Base-by-base conservation (phyloP, 2,888 invertebrate genomes). In the Halictus ligatus region DNA sequence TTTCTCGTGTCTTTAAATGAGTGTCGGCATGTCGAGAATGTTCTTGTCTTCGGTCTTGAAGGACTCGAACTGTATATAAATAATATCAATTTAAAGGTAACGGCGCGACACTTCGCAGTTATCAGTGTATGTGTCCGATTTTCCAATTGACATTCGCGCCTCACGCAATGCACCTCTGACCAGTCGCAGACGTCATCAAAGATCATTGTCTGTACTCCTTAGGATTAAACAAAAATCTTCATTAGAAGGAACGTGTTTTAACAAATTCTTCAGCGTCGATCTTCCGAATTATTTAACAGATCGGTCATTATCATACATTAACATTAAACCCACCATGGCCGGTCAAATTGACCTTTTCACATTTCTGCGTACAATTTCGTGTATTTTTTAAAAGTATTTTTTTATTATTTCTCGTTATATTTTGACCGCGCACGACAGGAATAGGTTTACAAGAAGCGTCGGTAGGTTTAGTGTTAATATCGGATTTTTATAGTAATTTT, bases 111-210 rank as follows among this genome's bases (percentile, higher is more conserved):
- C 82, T 81, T 86, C 67, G 75, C 86, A 80, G 88, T 90, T 89
- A 79, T 88, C 89, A 91, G 89, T 91, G 88, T 93, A 92, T 92
- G 92, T 91, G 92, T 91, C 91, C 93, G 92, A 94, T 94, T 94
- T 94, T 94, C 92, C 93, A 93, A 93, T 94, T 94, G 92, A 93
- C 92, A 94, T 93, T 93, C 92, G 91, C 87, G 80, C 67, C 75
- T 87, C 81, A 76, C 88, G 74, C 60, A 58, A 86, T 81, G 54
- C 80, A n/a, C 54, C 73, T 80, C 64, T 54, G 78, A 72, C 69
- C 73, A 67, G 71, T 79, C 79, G 79, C 75, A 48, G 78, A 86
- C 81, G 85, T 88, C 84, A 85, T 80, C 82, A 80, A 79, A 86
- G 74, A 79, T 54, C 46, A 29, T 64, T 58, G 48, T 75, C 54